Conservation (phyloP, 1,140 invertebrate species). For the Chionoecetes opilio region DNA sequence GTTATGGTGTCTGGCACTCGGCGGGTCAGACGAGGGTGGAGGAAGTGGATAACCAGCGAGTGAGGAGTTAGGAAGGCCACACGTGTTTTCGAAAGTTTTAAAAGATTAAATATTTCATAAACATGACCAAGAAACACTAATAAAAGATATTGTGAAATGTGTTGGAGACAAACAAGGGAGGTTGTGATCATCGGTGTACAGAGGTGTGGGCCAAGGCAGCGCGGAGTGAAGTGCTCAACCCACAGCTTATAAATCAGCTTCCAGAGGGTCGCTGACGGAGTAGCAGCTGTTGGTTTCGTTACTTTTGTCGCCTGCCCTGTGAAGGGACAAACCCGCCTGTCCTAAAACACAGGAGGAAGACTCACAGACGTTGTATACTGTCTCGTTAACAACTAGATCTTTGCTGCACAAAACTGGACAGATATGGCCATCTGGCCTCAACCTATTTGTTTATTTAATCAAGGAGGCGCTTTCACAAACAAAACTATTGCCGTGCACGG, state of each 20-base stretch:
- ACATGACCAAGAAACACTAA: not conserved
- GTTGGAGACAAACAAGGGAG: not conserved
- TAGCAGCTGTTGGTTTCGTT: too few relatives aligned
- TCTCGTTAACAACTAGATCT: not conserved
- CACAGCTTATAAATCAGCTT: too few relatives aligned
- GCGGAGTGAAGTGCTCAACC: too few relatives aligned
- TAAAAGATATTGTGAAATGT: not conserved
- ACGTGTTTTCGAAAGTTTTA: not conserved
- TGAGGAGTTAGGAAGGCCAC: not conserved
- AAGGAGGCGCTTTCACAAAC: slow-evolving; percentile 27
- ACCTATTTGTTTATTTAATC: slow-evolving; percentile 15
- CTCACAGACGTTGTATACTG: too few relatives aligned
- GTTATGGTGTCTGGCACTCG: not conserved
- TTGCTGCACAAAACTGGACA: not conserved
- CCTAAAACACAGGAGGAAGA: too few relatives aligned
- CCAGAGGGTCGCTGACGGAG: too few relatives aligned
- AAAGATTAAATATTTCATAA: not conserved
- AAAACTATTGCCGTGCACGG: not conserved
- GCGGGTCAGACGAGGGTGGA: not conserved
- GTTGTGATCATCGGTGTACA: not conserved
- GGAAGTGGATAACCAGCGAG: not conserved
- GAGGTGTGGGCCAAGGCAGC: not conserved
- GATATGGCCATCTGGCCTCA: not conserved
- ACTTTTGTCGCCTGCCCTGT: too few relatives aligned
- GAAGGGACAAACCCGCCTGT: too few relatives aligned